A percentile compares a stretch with the other conserved stretches of the same genome.
Conservation (phyloP, 2,113 vertebrate genomes). For the Perca flavescens region DNA sequence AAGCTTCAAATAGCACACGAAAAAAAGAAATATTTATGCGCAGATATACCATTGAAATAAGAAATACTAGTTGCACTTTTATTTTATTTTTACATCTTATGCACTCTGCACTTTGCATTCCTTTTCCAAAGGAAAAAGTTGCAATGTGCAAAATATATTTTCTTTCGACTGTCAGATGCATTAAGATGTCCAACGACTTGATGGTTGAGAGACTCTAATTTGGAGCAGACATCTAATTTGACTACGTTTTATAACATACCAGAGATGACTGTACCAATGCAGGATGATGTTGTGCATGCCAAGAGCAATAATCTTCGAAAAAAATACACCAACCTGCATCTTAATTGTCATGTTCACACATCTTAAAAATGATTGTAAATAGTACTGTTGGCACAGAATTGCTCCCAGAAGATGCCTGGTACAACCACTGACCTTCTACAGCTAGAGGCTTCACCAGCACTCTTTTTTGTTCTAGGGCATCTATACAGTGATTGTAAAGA, state of each 20-base stretch:
- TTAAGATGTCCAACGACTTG: conserved; percentile 29
- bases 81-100: not conserved
- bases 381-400: not conserved
- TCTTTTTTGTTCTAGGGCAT: not conserved
- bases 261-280: not conserved
- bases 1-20: not conserved
- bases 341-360: not conserved
- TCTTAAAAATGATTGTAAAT: not conserved
- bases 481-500: not conserved
- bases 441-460: not conserved
- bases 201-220: conserved; percentile 43
- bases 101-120: not conserved
- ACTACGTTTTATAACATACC: not conserved
- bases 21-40: not conserved
- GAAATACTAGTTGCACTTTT: not conserved
- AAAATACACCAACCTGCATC: not conserved
- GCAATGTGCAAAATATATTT: conserved; percentile 4
- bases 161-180: conserved; percentile 8
- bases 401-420: not conserved
- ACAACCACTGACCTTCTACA: not conserved
- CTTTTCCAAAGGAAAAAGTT: conserved; percentile 6
- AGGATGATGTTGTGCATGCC: not conserved
- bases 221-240: conserved; percentile 24
- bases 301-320: not conserved
- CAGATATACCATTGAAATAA: not conserved